Evolutionary conservation across 1,140 invertebrate species (phyloP).

Genomic region (Drosophila takahashii): DNA sequence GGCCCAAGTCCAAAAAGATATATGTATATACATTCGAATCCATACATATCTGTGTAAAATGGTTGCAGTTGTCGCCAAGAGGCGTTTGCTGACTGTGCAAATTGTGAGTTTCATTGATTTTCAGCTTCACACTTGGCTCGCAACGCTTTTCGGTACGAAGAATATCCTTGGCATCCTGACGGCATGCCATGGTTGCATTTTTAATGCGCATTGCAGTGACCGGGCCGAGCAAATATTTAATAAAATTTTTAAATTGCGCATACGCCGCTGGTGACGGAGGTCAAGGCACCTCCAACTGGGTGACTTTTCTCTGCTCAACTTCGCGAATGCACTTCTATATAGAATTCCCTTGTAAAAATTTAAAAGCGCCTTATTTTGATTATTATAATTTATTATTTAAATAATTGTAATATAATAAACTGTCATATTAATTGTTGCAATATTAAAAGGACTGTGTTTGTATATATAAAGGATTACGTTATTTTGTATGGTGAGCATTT

Average conservation of each 20-base stretch:
- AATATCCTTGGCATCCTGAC: constrained; percentile 52
- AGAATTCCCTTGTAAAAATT: too few relatives aligned
- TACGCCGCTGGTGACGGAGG: constrained; percentile 27
- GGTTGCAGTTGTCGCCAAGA: constrained; percentile 54
- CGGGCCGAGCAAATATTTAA: constrained; percentile 65
- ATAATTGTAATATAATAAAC: too few relatives aligned
- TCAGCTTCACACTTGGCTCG: constrained; percentile 48
- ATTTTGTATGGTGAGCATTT: too few relatives aligned
- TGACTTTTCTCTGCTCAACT: neutral
- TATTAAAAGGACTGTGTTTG: too few relatives aligned
- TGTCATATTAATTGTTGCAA: too few relatives aligned
- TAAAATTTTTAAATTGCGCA: constrained; percentile 58
- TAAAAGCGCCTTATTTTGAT: too few relatives aligned
- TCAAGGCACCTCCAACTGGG: constrained; percentile 8
- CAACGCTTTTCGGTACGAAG: constrained; percentile 18
- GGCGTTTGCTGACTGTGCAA: constrained; percentile 58
- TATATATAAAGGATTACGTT: too few relatives aligned
- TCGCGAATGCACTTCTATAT: neutral
- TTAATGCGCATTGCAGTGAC: constrained; percentile 74
- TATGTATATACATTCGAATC: neutral
- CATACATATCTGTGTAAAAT: constrained; percentile 1
- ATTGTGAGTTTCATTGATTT: constrained; percentile 73
- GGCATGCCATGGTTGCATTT: constrained; percentile 61
- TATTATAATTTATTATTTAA: too few relatives aligned
- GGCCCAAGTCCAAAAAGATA: constrained; percentile 21